phyloP scores from a whole-genome alignment of 2,113 vertebrate genomes.

The Vidua chalybeata region DNA sequence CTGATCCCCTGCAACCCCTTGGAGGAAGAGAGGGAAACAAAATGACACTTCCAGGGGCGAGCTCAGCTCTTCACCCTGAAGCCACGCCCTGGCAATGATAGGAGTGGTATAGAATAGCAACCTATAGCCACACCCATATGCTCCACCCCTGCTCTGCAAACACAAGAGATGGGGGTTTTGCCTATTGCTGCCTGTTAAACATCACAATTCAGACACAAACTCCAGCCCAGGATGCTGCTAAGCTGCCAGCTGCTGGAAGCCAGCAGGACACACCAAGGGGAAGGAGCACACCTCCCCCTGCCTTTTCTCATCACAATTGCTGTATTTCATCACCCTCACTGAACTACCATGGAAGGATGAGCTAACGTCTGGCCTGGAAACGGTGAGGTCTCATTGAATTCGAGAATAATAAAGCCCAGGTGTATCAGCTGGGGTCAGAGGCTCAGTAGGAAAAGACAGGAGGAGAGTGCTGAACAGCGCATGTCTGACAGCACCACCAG shows the following conservation, averaged over 20 bases:
- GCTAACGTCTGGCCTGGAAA: background rate
- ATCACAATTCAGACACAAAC: background rate
- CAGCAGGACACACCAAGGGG: background rate
- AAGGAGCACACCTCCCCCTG: background rate
- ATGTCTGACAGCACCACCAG: slow-evolving; percentile 1
- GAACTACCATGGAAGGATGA: background rate
- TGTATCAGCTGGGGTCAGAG: background rate
- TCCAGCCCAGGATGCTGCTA: background rate
- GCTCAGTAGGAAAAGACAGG: background rate
- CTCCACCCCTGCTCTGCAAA: fast-evolving
- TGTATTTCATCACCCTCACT: background rate
- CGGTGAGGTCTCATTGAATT: background rate
- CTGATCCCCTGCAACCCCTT: background rate
- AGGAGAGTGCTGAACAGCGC: background rate
- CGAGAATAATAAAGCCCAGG: slow-evolving; percentile 3
- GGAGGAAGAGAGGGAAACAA: background rate
- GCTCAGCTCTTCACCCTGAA: background rate
- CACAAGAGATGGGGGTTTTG: background rate
- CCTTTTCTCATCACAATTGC: background rate
- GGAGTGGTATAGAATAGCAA: background rate
- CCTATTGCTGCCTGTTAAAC: background rate
- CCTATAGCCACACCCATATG: fast-evolving
- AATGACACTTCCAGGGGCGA: background rate
- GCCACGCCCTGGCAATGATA: fast-evolving
- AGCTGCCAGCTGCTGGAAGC: background rate